Evolutionary conservation across 2,113 vertebrate genomes (phyloP).

Genomic region (Cyrtonyx montezumae): DNA sequence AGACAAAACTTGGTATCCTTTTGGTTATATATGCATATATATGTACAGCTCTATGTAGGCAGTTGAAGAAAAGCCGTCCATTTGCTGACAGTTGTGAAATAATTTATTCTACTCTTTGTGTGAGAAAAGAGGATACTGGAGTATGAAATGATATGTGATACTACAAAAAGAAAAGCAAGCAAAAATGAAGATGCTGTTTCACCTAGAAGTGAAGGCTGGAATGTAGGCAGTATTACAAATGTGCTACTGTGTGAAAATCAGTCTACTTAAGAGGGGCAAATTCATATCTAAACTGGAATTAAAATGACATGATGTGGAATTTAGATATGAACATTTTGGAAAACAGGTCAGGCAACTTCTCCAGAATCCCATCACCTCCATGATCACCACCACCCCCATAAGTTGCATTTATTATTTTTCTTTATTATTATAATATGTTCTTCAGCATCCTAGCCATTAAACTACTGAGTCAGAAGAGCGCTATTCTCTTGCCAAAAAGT

Average conservation of each 20-base stretch:
- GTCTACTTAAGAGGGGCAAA: neutral
- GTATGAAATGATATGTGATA: neutral
- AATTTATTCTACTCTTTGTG: fast-evolving
- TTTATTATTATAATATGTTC: too few relatives aligned
- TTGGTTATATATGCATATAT: neutral
- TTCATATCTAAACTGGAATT: neutral
- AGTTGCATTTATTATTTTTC: neutral
- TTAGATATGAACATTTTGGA: neutral
- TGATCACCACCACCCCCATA: fast-evolving
- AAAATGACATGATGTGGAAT: neutral
- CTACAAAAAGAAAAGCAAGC: neutral
- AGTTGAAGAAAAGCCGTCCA: neutral
- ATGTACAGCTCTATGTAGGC: neutral
- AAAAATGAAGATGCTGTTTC: neutral
- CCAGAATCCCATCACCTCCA: neutral
- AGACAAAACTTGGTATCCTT: neutral
- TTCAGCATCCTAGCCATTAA: neutral
- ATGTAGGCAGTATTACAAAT: neutral
- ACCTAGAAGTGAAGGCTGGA: neutral
- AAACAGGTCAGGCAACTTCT: neutral
- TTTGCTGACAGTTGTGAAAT: neutral
- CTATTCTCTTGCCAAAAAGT: neutral
- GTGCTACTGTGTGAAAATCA: neutral
- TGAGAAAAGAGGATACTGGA: neutral
- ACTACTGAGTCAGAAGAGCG: neutral